These are phyloP conservation scores for Pelusios castaneus DNA, from an alignment of 2,113 vertebrate species.

Conservation along the genomic window DNA sequence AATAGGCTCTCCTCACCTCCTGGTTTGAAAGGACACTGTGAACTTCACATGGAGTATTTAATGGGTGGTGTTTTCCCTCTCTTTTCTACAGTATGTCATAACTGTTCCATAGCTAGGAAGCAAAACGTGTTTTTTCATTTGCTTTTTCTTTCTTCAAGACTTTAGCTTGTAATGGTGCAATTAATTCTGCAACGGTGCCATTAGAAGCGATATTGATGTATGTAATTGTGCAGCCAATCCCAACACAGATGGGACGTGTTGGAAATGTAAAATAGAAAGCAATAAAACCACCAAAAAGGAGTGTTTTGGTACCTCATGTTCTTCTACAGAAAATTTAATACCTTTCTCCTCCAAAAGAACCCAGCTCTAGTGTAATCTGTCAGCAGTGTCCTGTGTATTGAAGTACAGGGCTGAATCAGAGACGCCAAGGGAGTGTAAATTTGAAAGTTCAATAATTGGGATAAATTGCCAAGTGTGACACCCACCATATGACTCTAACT, in stretches of 20 bases:
- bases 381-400: background rate
- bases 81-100: background rate
- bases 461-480: background rate
- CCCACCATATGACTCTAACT: background rate
- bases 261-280: background rate
- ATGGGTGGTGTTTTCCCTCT: background rate
- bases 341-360: background rate
- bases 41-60: background rate
- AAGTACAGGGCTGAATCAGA: background rate
- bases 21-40: background rate
- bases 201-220: background rate
- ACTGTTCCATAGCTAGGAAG: background rate
- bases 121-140: background rate
- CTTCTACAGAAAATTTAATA: background rate
- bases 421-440: background rate
- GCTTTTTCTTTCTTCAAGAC: fast-evolving
- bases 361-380: background rate
- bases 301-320: background rate
- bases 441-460: background rate
- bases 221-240: background rate
- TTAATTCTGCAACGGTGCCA: background rate
- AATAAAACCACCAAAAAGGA: background rate
- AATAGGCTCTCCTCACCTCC: background rate
- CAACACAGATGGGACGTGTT: background rate
- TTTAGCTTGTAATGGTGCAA: background rate